phyloP scores from a whole-genome alignment of 2,888 invertebrate genomes.

The Drosophila phalerata region DNA sequence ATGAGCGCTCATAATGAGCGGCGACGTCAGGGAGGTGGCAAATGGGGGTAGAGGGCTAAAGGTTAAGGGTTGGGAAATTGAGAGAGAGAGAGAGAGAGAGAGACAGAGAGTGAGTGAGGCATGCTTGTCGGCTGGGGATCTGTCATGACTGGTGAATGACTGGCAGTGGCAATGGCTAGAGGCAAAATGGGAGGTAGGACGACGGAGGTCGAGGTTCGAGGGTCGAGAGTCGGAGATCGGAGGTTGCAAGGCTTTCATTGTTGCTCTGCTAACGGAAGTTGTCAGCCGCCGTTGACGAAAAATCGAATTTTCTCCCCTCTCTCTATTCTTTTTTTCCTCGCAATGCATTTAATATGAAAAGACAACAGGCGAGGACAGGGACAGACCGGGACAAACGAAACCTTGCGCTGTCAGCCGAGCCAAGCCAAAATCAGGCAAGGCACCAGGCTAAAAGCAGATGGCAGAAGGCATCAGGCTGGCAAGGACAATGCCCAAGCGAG shows the following conservation, averaged over 20 bases:
- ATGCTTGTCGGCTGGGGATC: slow-evolving; percentile 48
- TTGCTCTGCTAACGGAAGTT: slow-evolving; percentile 70
- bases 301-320: slow-evolving; percentile 62
- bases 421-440: slow-evolving; percentile 15
- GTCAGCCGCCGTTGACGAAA: slow-evolving; percentile 67
- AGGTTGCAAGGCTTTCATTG: slow-evolving; percentile 40
- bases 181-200: slow-evolving; percentile 23
- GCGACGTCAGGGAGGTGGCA: slow-evolving; percentile 46
- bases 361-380: slow-evolving; percentile 70
- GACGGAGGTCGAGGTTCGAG: neutral
- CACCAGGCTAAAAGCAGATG: slow-evolving; percentile 17
- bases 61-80: slow-evolving; percentile 41
- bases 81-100: neutral
- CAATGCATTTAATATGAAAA: slow-evolving; percentile 81
- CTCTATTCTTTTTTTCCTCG: slow-evolving; percentile 40
- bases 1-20: slow-evolving; percentile 80
- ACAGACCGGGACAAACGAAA: slow-evolving; percentile 42
- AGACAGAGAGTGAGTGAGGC: slow-evolving; percentile 3
- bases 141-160: slow-evolving; percentile 63
- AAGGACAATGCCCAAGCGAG: slow-evolving; percentile 79
- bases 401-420: slow-evolving; percentile 68
- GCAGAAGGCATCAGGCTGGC: slow-evolving; percentile 42
- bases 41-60: neutral
- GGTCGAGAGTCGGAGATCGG: neutral
- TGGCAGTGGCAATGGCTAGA: slow-evolving; percentile 46